These are phyloP conservation scores for Atta cephalotes DNA, from an alignment of 1,140 invertebrate species.

Conservation along the genomic window DNA sequence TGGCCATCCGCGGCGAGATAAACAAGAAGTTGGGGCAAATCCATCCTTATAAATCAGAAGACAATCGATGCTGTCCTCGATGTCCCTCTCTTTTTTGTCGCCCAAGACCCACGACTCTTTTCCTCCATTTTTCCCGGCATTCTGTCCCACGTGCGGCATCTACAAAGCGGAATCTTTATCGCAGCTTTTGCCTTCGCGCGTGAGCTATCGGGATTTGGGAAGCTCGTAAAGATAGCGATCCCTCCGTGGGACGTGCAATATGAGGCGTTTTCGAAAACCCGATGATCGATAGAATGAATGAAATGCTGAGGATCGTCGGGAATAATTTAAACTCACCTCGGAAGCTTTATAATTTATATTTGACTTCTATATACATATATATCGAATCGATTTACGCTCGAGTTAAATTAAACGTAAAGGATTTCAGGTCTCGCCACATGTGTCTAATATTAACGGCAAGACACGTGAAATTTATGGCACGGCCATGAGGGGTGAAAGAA, in stretches of 20 bases:
- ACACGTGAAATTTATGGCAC: slow-evolving; percentile 54
- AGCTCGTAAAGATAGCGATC: slow-evolving; percentile 40
- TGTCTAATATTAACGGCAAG: slow-evolving; percentile 18
- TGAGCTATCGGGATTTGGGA: slow-evolving; percentile 16
- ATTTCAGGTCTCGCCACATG: not conserved
- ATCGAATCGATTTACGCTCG: not conserved
- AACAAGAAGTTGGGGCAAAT: slow-evolving; percentile 67
- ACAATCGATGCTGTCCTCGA: slow-evolving; percentile 31
- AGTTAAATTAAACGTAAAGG: not conserved
- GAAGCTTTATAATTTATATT: not conserved
- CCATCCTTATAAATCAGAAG: slow-evolving; percentile 66
- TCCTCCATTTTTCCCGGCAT: not conserved
- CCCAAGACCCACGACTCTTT: not conserved
- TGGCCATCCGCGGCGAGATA: slow-evolving; percentile 60
- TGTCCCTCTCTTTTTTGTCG: slow-evolving; percentile 5
- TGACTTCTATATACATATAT: no score
- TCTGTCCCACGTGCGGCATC: not conserved
- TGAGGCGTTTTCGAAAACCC: not conserved
- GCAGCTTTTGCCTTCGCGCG: slow-evolving; percentile 18
- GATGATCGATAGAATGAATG: slow-evolving; percentile 35
- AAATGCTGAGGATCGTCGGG: not conserved
- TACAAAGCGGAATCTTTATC: slow-evolving; percentile 44
- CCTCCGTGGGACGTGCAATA: not conserved
- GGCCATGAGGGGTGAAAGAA: slow-evolving; percentile 71
- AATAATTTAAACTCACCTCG: not conserved